Conservation (phyloP, 2,113 vertebrate genomes). For the Larimichthys polyactis region DNA sequence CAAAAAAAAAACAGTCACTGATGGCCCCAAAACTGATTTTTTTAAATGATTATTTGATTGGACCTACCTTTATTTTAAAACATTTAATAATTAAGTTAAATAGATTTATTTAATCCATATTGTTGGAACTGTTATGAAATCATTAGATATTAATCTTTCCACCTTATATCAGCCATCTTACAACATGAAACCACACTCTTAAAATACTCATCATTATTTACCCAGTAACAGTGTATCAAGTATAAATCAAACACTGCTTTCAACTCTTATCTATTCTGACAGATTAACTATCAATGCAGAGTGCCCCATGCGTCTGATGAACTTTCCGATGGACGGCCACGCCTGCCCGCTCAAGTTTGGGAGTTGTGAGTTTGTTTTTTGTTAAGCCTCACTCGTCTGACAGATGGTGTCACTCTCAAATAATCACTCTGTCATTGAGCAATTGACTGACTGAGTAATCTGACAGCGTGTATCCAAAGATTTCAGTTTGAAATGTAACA, state of each 20-base stretch:
- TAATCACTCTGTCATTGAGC: constrained; percentile 39
- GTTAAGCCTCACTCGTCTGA: constrained; percentile 42
- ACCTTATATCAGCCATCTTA: neutral
- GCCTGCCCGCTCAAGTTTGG: constrained; percentile 89
- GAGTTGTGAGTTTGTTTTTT: constrained; percentile 84
- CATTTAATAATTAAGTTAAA: constrained; percentile 1
- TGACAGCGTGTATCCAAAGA: constrained; percentile 48
- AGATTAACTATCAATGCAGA: constrained; percentile 89
- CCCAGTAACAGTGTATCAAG: constrained; percentile 45
- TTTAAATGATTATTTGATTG: constrained; percentile 23
- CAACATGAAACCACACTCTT: constrained; percentile 1
- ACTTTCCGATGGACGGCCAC: constrained; percentile 89
- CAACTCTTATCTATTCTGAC: constrained; percentile 57
- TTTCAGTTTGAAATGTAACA: constrained; percentile 38
- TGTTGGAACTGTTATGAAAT: neutral
- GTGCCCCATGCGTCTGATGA: constrained; percentile 89
- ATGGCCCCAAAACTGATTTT: constrained; percentile 39
- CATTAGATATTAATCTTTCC: neutral
- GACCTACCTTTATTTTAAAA: constrained; percentile 34
- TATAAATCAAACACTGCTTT: constrained; percentile 44
- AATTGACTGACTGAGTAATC: constrained; percentile 10
- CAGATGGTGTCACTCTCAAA: constrained; percentile 63
- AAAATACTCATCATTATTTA: constrained; percentile 26
- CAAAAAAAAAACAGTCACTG: constrained; percentile 1
- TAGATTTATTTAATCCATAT: neutral